Evolutionary conservation across 2,888 invertebrate genomes (phyloP), one percentile per base, ranked within the genome.

Genomic region (Onthophagus sagittarius): DNA sequence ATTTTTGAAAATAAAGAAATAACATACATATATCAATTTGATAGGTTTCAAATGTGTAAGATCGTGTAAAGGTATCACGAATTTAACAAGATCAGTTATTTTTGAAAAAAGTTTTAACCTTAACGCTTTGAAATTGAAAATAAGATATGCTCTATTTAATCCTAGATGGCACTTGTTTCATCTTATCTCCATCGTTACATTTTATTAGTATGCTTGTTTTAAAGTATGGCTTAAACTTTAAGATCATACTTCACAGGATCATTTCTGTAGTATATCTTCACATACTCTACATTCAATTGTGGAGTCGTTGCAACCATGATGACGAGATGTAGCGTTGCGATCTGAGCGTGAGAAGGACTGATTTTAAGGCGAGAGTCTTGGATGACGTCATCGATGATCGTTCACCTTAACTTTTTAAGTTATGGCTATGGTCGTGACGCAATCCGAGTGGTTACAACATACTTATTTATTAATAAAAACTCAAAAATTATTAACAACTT

Each of bases 191-290:
- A 53, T 53, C 39, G 39, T 23, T 3, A 53, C 7, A 53, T 53
- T 9, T 9, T 53, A 7, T 53, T 53, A 53, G 39, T 53, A 53
- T 53, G 11, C 2, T 4, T 4, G 9, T 1, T 53, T 53, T 53
- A 7, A 23, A 23, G 39, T 53, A 4, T 53, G 39, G 2, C 1
- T 1, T 2, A 53, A 2, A 53, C 7, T 9, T 53, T 53, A 83
- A 83, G 83, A 83, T 83, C 82, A 83, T 83, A 83, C 89, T 89
- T 89, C 88, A 88, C 88, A 89, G 89, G 89, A 89, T 90, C 89
- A 89, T 88, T 89, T 89, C 89, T 89, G 89, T 88, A 90, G 89
- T 89, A 86, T 85, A 87, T 89, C 88, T 89, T 88, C 87, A 83
- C 84, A 85, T 83, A 83, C 86, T 87, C 86, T 87, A 83, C 84